Evolutionary conservation across 2,888 invertebrate genomes (phyloP), one percentile per base, ranked within the genome.

Genomic region (Nephrotoma flavescens): DNA sequence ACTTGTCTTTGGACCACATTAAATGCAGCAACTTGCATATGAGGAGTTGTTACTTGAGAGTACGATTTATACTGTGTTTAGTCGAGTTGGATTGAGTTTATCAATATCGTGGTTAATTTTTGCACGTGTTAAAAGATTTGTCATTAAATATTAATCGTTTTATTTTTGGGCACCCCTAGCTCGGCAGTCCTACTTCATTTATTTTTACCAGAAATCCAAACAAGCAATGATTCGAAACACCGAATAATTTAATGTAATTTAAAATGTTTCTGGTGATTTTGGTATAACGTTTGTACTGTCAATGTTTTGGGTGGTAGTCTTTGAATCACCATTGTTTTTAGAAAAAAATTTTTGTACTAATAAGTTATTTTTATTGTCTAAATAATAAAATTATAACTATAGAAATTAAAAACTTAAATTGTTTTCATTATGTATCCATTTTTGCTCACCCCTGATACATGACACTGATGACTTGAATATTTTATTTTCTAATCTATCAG

Each of bases 161-260:
- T 86, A 87, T 15, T 71, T 88, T 6, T 89, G 88, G 88, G 88
- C 89, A 57, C 89, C 88, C 5, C 9, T 89, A 0, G 87, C 87
- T 12, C 87, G 88, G 31, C 86, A 89, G 9, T 88, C 87, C 1
- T 89, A 88, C 71, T 87, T 87, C 3, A 87, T 88, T 86, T 89
- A 89, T 86, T 86, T 89, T 86, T 88, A 0, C 6, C 87, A 88
- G 71, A n/a, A 41, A 4, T 41, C 88, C 4, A 86, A 87, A 6
- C 86, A 86, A 19, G 88, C 87, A 42, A 84, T 11, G 4, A 86
- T 86, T 1, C 86, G 85, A 42, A 87, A 88, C 12, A 31, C 86
- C 9, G 52, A 31, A 9, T 86, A 86, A 2, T 86, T 86, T 15
- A 47, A 86, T 2, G 87, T 89, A 93, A 91, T 88, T 57, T 85